These are phyloP conservation scores for Perognathus longimembris DNA, from an alignment of 2,113 vertebrate genomes.

Conservation along the genomic window DNA sequence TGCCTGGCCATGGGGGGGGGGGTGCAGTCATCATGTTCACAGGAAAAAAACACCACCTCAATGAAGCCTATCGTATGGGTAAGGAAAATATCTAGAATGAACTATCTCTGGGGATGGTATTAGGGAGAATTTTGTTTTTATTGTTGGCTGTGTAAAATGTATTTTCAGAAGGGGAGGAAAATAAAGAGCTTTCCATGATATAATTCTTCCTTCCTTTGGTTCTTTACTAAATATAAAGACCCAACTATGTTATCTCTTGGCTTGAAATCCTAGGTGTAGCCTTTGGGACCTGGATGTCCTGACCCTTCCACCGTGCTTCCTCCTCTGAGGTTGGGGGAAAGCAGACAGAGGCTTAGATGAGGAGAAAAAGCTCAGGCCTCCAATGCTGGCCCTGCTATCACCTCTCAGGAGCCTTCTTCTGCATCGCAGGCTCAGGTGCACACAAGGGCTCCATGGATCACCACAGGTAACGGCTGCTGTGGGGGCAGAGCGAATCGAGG, in stretches of 20 bases:
- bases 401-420: neutral
- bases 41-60: neutral
- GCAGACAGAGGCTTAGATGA: too few species aligned
- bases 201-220: neutral
- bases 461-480: too few species aligned
- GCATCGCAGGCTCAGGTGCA: too few species aligned
- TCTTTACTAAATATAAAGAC: neutral
- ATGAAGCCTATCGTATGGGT: neutral
- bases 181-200: neutral
- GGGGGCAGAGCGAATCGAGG: too few species aligned
- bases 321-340: neutral
- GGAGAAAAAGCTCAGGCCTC: neutral
- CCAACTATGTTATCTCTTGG: too few species aligned
- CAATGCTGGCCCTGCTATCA: too few species aligned
- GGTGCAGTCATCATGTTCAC: neutral
- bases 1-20: neutral
- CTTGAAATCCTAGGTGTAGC: neutral
- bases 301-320: neutral
- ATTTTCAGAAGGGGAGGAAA: neutral
- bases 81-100: neutral
- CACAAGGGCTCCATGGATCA: too few species aligned
- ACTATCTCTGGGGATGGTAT: neutral
- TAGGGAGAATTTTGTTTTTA: conserved; percentile 1
- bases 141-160: neutral
- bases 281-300: neutral